These are phyloP conservation scores for Oryzias curvinotus DNA, from an alignment of 2,113 vertebrate genomes.

Conservation along the genomic window DNA sequence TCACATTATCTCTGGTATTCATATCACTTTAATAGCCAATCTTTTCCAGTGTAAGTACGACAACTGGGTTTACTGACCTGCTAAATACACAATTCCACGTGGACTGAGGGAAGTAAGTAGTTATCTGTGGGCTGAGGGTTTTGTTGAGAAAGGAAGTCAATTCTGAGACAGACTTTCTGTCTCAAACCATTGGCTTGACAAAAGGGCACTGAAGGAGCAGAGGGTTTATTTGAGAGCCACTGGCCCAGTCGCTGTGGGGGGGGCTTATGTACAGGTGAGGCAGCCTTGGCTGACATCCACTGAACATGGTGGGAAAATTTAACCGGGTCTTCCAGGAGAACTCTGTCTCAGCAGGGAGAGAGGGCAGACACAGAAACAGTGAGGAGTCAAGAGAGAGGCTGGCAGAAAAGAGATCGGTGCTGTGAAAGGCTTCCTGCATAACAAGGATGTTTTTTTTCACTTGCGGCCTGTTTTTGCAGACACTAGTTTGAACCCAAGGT, in stretches of 20 bases:
- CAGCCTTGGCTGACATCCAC: constrained; percentile 76
- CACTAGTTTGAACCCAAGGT: constrained; percentile 70
- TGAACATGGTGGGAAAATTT: constrained; percentile 66
- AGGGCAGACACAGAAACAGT: constrained; percentile 47
- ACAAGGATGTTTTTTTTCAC: constrained; percentile 46
- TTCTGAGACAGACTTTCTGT: constrained; percentile 70
- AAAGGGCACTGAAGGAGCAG: constrained; percentile 78
- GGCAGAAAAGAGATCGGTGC: constrained; percentile 34
- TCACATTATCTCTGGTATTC: no score
- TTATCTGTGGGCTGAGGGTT: constrained; percentile 39
- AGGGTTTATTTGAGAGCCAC: constrained; percentile 70
- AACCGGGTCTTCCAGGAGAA: constrained; percentile 79
- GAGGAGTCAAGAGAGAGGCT: constrained; percentile 49
- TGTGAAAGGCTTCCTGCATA: constrained; percentile 61
- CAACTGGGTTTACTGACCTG: background rate
- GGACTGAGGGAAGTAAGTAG: constrained; percentile 29
- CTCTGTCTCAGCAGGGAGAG: constrained; percentile 59
- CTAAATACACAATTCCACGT: constrained; percentile 25
- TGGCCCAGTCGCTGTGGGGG: constrained; percentile 44
- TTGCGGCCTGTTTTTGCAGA: constrained; percentile 63
- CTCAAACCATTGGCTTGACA: constrained; percentile 79
- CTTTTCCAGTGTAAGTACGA: background rate
- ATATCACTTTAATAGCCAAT: background rate
- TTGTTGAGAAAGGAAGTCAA: constrained; percentile 47
- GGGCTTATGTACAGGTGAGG: constrained; percentile 75